Conservation (phyloP, 2,888 invertebrate genomes). For the Cecidostiba fungosa region DNA sequence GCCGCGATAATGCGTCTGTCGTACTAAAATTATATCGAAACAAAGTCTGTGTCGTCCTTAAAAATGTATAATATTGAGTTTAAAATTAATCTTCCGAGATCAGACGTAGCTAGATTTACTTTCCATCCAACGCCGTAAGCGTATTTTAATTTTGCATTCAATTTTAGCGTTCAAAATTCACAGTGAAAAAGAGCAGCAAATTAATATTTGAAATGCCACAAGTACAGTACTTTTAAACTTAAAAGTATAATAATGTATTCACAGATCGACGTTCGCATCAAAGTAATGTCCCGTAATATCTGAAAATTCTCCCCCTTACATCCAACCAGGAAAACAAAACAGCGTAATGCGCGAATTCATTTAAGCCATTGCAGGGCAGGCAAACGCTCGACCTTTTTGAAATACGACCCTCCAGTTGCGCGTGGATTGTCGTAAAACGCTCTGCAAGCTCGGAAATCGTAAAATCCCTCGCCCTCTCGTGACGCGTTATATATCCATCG, state of each 20-base stretch:
- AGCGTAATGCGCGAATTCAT: conserved; percentile 30
- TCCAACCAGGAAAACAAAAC: background rate
- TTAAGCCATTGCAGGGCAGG: conserved; percentile 9
- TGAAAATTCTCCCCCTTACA: background rate
- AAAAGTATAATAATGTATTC: background rate
- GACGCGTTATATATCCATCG: conserved; percentile 30
- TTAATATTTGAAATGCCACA: background rate
- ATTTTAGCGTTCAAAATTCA: too few relatives aligned
- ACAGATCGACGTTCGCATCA: background rate
- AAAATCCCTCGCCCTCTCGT: conserved; percentile 31
- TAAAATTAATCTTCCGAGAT: too few relatives aligned
- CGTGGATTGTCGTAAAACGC: conserved; percentile 44
- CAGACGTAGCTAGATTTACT: too few relatives aligned
- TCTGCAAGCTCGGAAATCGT: conserved; percentile 49
- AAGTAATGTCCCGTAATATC: background rate
- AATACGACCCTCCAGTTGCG: conserved; percentile 39
- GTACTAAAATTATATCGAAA: background rate
- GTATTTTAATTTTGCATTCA: too few relatives aligned
- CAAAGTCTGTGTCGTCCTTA: background rate
- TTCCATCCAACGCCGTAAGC: too few relatives aligned
- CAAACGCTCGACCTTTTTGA: conserved; percentile 47
- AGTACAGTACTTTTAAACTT: background rate
- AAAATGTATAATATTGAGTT: background rate
- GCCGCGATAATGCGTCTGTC: background rate
- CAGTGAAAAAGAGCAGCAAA: too few relatives aligned